Evolutionary conservation across 2,888 invertebrate species (phyloP).

Genomic region (Falcaria lacertinaria): DNA sequence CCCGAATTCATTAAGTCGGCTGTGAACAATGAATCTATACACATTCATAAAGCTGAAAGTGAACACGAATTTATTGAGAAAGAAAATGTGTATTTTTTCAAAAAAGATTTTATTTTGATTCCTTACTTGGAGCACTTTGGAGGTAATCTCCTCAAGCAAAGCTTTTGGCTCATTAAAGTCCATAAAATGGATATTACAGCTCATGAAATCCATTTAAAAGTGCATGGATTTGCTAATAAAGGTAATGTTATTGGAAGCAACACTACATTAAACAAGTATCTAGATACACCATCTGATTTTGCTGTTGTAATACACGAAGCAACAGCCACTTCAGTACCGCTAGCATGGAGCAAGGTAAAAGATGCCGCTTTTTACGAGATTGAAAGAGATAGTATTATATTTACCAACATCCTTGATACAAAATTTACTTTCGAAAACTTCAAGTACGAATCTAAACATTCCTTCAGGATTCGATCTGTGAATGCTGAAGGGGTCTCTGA

Average conservation of each 20-base stretch:
- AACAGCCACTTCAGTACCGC: conserved; percentile 36
- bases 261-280: conserved; percentile 15
- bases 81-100: conserved; percentile 50
- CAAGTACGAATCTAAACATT: conserved; percentile 37
- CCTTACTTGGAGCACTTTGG: conserved; percentile 41
- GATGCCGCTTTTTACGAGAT: conserved; percentile 52
- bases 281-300: conserved; percentile 37
- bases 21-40: conserved; percentile 41
- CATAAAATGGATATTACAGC: conserved; percentile 43
- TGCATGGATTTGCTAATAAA: conserved; percentile 42
- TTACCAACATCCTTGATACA: conserved; percentile 42
- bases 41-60: conserved; percentile 35
- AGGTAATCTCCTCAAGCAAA: conserved; percentile 33
- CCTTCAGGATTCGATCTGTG: conserved; percentile 52
- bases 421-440: conserved; percentile 45
- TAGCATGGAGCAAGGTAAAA: conserved; percentile 42
- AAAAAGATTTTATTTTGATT: conserved; percentile 46
- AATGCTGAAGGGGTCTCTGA: conserved; percentile 41
- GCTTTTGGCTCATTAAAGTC: conserved; percentile 54
- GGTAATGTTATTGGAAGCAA: conserved; percentile 35
- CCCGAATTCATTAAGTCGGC: conserved; percentile 42
- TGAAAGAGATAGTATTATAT: conserved; percentile 52
- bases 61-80: conserved; percentile 41
- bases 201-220: conserved; percentile 50
- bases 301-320: conserved; percentile 27